Conservation (phyloP, 53 echinoderm and acorn worm species). For the Luidia sarsii region DNA sequence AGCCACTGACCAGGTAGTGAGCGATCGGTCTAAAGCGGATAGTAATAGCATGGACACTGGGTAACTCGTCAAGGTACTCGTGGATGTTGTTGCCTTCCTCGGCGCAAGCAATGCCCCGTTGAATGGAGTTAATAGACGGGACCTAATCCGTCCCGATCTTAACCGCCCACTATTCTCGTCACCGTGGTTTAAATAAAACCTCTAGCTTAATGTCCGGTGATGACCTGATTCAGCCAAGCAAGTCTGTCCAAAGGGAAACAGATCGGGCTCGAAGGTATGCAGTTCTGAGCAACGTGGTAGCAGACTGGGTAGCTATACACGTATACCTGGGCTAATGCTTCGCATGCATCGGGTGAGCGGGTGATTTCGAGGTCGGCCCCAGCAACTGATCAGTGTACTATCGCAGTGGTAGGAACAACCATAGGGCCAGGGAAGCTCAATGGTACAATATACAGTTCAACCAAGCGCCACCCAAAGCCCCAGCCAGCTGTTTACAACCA, state of each 20-base stretch:
- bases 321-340: too few relatives aligned
- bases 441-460: too few relatives aligned
- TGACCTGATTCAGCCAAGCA: slow-evolving; percentile 9
- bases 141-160: background rate
- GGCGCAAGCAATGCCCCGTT: background rate
- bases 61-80: background rate
- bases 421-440: too few relatives aligned
- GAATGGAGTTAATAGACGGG: background rate
- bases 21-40: background rate
- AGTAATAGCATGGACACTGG: background rate
- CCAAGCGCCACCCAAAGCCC: too few relatives aligned
- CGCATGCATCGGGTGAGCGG: too few relatives aligned
- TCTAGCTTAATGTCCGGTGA: background rate
- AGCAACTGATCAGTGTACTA: too few relatives aligned
- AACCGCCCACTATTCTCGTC: slow-evolving; percentile 5
- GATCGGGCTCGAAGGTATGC: too few relatives aligned
- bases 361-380: too few relatives aligned
- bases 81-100: background rate
- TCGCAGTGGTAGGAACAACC: too few relatives aligned
- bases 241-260: slow-evolving; percentile 5
- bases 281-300: too few relatives aligned
- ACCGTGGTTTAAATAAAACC: background rate
- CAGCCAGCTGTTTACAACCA: too few relatives aligned
- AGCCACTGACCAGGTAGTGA: background rate
- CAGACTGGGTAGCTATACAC: too few relatives aligned